phyloP scores from a whole-genome alignment of 1,140 invertebrate species.

The Druon quercuslanigerum region DNA sequence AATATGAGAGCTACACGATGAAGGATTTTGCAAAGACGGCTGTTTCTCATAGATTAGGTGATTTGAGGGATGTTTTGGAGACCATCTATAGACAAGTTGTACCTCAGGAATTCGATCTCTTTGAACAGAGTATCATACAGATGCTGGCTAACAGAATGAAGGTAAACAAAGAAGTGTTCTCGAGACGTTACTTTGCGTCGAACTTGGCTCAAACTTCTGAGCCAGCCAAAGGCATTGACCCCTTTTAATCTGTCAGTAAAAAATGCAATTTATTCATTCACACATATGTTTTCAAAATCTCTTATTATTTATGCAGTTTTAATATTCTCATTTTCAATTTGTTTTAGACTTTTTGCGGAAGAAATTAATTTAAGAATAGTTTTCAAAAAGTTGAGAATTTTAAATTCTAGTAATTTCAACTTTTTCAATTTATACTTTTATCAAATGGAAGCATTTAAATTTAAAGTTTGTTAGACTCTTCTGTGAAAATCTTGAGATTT shows the following conservation, averaged over 20 bases:
- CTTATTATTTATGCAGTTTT: neutral
- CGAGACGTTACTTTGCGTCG: neutral
- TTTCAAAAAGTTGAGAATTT: too few relatives aligned
- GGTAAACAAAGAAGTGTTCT: constrained; percentile 69
- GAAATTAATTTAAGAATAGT: too few relatives aligned
- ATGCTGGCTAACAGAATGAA: constrained; percentile 73
- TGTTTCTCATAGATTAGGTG: constrained; percentile 77
- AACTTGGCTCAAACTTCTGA: constrained; percentile 39
- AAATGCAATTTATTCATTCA: neutral
- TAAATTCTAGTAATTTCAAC: too few relatives aligned
- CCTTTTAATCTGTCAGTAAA: neutral
- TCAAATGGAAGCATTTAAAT: too few relatives aligned
- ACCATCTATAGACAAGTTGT: constrained; percentile 79
- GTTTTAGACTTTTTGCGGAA: too few relatives aligned
- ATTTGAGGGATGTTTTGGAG: constrained; percentile 80
- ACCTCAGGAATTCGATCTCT: constrained; percentile 68
- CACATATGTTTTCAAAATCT: neutral
- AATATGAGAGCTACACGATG: constrained; percentile 80
- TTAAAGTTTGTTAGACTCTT: too few relatives aligned
- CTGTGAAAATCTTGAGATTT: too few relatives aligned
- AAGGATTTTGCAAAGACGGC: constrained; percentile 82
- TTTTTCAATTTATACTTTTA: too few relatives aligned
- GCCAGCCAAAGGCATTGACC: constrained; percentile 48
- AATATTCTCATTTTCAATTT: too few relatives aligned
- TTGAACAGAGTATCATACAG: constrained; percentile 70